Evolutionary conservation across 2,888 invertebrate genomes (phyloP).

Genomic region (Lasioglossum calceatum): DNA sequence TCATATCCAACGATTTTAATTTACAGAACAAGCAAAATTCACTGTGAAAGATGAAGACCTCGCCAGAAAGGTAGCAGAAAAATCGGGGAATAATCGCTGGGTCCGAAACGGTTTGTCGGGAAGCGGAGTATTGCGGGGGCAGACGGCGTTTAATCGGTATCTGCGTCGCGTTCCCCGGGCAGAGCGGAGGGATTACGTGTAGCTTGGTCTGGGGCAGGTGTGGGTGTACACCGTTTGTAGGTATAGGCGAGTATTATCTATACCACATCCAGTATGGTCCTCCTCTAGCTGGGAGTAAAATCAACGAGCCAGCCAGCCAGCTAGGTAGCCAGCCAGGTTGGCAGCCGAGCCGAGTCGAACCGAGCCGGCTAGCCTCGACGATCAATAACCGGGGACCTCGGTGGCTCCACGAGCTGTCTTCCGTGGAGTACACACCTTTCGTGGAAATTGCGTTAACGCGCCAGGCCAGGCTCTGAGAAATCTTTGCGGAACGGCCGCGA

Average conservation of each 20-base stretch:
- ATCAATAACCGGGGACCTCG: constrained; percentile 82
- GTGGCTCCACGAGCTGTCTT: constrained; percentile 71
- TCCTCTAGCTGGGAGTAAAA: constrained; percentile 80
- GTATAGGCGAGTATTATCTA: constrained; percentile 70
- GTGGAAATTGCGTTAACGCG: constrained; percentile 74
- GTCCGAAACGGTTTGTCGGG: not conserved
- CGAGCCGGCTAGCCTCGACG: constrained; percentile 69
- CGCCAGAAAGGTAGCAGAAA: not conserved
- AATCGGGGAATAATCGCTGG: not conserved
- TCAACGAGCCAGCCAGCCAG: constrained; percentile 65
- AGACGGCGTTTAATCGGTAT: constrained; percentile 37
- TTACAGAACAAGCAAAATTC: too few relatives aligned
- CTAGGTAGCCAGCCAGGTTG: constrained; percentile 53
- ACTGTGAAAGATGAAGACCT: too few relatives aligned
- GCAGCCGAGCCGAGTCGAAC: constrained; percentile 58
- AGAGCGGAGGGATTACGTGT: constrained; percentile 36
- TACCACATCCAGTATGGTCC: constrained; percentile 80
- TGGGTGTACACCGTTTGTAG: constrained; percentile 36
- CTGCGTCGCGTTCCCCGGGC: constrained; percentile 27
- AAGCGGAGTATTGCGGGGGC: not conserved
- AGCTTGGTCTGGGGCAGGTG: constrained; percentile 24
- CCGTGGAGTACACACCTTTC: constrained; percentile 72
- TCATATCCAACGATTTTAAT: too few relatives aligned
- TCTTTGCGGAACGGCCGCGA: constrained; percentile 37
- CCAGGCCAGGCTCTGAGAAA: constrained; percentile 51